Conservation (phyloP, 2,888 invertebrate species). For the Coelopa pilipes region DNA sequence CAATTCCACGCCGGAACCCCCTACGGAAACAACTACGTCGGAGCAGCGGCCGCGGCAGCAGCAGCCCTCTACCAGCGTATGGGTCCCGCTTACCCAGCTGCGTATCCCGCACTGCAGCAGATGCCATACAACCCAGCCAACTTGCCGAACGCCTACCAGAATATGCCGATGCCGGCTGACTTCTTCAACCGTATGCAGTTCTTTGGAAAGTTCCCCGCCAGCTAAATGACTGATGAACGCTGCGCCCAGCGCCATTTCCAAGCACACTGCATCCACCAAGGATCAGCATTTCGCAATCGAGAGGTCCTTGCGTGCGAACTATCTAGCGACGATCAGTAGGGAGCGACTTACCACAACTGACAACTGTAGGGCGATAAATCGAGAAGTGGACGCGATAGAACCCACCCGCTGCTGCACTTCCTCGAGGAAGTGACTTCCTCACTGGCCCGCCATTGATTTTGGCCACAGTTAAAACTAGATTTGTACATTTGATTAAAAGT, state of each 20-base stretch:
- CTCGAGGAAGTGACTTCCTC: too few species aligned
- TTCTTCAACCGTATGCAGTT: conserved; percentile 68
- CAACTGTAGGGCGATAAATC: too few species aligned
- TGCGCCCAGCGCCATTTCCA: conserved; percentile 34
- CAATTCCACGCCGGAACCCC: conserved; percentile 46
- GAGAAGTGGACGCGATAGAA: too few species aligned
- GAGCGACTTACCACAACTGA: too few species aligned
- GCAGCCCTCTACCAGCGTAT: conserved; percentile 63
- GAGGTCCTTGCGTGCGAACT: background rate
- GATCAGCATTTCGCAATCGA: background rate
- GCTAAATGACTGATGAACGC: conserved; percentile 46
- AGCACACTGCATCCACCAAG: conserved; percentile 7
- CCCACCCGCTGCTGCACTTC: too few species aligned
- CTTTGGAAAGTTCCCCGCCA: conserved; percentile 60
- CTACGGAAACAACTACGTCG: conserved; percentile 48
- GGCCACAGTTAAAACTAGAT: background rate
- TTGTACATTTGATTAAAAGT: background rate
- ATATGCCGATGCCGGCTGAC: conserved; percentile 56
- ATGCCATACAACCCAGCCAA: conserved; percentile 42
- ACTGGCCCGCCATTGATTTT: too few species aligned
- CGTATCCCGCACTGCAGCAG: conserved; percentile 44
- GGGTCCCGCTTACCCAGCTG: conserved; percentile 49
- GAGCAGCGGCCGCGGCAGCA: conserved; percentile 58
- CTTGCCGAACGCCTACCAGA: conserved; percentile 31
- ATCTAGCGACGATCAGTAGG: too few species aligned